These are phyloP conservation scores for Diachrysia chrysitis DNA, from an alignment of 2,888 invertebrate genomes.

Conservation along the genomic window DNA sequence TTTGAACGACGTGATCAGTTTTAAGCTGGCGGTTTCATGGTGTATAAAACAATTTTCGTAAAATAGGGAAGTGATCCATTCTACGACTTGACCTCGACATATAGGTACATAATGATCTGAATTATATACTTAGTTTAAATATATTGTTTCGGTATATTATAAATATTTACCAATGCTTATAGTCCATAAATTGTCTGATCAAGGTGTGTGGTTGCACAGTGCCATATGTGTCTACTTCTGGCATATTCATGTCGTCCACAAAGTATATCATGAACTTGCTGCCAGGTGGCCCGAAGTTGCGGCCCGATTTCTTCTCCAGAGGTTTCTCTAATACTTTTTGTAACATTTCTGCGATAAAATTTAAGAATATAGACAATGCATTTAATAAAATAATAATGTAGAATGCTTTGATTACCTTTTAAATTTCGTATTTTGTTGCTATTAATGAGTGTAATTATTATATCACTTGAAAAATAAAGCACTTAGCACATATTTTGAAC, in stretches of 20 bases:
- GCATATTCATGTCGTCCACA: conserved; percentile 99
- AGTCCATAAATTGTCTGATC: conserved; percentile 97
- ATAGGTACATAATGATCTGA: too few species aligned
- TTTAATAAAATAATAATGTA: neutral
- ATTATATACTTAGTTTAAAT: too few species aligned
- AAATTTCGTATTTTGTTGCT: too few species aligned
- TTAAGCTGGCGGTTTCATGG: too few species aligned
- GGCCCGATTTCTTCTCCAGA: conserved; percentile 97
- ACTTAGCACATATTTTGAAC: too few species aligned
- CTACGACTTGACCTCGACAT: too few species aligned
- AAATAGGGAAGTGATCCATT: too few species aligned
- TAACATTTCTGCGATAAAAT: conserved; percentile 91
- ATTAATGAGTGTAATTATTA: too few species aligned
- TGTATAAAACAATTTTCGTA: too few species aligned
- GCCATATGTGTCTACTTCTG: conserved; percentile 97
- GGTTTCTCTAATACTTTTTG: conserved; percentile 96
- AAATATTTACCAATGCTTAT: conserved; percentile 94
- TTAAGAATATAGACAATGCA: neutral
- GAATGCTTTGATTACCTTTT: too few species aligned
- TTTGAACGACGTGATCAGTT: too few species aligned
- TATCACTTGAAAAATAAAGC: too few species aligned
- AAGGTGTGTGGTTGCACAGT: conserved; percentile 98
- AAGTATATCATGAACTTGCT: conserved; percentile 97
- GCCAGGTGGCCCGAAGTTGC: conserved; percentile 98
- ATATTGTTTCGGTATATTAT: neutral